Conservation (phyloP, 2,888 invertebrate genomes). For the Gisinianus flammeolus region DNA sequence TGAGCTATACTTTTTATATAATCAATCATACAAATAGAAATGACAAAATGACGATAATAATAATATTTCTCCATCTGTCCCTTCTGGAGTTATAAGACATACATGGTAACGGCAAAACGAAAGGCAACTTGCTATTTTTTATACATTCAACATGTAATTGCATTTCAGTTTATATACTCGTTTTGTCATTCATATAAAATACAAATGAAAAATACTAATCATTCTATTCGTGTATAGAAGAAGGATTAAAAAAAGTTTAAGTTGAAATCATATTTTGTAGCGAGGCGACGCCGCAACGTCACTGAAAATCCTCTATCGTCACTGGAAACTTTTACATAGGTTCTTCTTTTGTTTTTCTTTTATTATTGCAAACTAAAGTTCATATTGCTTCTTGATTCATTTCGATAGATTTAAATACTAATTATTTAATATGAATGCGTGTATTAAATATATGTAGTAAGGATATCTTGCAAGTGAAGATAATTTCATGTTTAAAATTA, state of each 20-base stretch:
- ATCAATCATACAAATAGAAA: no score
- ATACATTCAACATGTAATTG: not conserved
- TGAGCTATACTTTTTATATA: no score
- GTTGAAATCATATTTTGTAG: no score
- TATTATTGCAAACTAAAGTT: conserved; percentile 5
- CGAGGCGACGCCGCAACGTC: no score
- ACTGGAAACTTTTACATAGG: not conserved
- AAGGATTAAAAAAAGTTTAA: not conserved
- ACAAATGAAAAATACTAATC: not conserved
- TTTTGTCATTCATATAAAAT: not conserved
- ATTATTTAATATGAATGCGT: not conserved
- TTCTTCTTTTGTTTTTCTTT: no score
- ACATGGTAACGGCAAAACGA: no score
- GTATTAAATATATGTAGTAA: not conserved
- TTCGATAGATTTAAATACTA: not conserved
- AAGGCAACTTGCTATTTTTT: not conserved
- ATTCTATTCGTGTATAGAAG: not conserved
- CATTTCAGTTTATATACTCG: not conserved
- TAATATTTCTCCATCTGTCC: no score
- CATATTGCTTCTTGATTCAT: conserved; percentile 6
- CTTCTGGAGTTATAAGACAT: no score
- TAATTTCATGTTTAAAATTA: conserved; percentile 4
- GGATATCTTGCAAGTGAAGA: not conserved
- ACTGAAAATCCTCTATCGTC: no score
- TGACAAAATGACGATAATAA: no score